Evolutionary conservation across 1,140 invertebrate genomes (phyloP), one percentile per base, ranked within the genome.

Genomic region (silkworm (Bombyx mori)): DNA sequence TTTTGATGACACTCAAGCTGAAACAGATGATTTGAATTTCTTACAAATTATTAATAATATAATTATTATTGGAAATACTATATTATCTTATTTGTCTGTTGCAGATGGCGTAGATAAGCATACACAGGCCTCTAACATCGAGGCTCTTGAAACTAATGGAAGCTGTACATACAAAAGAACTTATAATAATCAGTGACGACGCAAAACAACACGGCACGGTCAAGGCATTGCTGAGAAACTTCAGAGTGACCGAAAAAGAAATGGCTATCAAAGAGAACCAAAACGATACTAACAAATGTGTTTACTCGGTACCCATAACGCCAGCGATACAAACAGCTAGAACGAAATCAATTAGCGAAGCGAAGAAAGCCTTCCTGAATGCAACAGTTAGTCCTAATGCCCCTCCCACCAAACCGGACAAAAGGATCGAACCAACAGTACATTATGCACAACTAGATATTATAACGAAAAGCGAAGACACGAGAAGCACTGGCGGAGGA

Each of bases 401-500:
- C n/a, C 48, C 53, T 8, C 48, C 60, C 8, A 69, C 44, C 18
- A 60, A 61, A 52, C 42, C 52, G 8, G 26, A 26, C 8, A 66
- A 65, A 45, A 72, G 62, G 56, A 57, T 62, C 49, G 76, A 79
- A 46, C 69, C 75, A 9, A 72, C 71, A n/a, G 59, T 87, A 51
- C 80, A 87, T 63, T 87, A 87, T 53, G 84, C 82, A n/a, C 81
- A 87, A 64, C 65, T 87, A 55, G 81, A 81, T 8, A 77, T 83
- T 9, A 78, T 73, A 44, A 85, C 70, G 44, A 75, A 74, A 50
- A 86, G 77, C 62, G 79, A 87, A 58, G 88, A 89, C 62, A 79
- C 79, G 1, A 76, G 86, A 66, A 84, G 86, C 54, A 88, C 85
- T 7, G 88, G 88, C 3, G 88, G 88, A 75, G 88, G 88, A 59